Percentiles rank a stretch among this genome's conserved stretches.
Evolutionary conservation across 2,113 vertebrate genomes (phyloP).

Genomic region (Odobenus rosmarus): DNA sequence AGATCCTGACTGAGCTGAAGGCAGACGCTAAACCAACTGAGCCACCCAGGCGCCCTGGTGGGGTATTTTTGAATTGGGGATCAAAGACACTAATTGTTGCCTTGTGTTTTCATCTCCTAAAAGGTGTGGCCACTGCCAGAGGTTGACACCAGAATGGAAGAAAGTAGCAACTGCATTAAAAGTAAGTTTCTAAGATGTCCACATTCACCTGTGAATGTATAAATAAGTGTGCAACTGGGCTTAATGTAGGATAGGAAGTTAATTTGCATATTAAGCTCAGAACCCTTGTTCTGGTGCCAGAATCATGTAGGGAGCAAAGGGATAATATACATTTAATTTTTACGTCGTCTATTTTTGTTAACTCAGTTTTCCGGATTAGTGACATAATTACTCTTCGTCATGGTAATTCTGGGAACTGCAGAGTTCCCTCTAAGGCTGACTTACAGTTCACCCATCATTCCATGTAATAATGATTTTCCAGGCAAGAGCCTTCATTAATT

Average conservation of each 20-base stretch:
- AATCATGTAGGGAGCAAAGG: neutral
- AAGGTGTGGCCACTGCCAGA: conserved; percentile 98
- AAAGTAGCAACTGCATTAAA: conserved; percentile 96
- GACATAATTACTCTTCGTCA: neutral
- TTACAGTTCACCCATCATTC: neutral
- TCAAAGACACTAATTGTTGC: neutral
- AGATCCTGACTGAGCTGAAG: neutral
- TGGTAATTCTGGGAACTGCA: neutral
- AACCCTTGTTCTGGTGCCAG: neutral
- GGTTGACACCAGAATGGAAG: conserved; percentile 95
- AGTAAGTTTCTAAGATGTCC: conserved; percentile 85
- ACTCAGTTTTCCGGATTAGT: neutral
- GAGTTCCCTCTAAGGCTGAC: neutral
- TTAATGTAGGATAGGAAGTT: neutral
- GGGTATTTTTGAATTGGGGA: neutral
- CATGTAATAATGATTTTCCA: neutral
- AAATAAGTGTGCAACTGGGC: neutral
- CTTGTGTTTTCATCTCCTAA: neutral
- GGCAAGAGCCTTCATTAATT: neutral
- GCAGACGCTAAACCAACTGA: neutral
- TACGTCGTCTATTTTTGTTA: neutral
- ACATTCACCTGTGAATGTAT: neutral
- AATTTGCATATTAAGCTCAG: neutral
- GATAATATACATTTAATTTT: neutral
- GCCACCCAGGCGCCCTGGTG: neutral